A percentile compares a stretch with the other conserved stretches of the same genome.
phyloP scores from a whole-genome alignment of 35 echinoderm and acorn worm genomes.

The Acanthaster planci region DNA sequence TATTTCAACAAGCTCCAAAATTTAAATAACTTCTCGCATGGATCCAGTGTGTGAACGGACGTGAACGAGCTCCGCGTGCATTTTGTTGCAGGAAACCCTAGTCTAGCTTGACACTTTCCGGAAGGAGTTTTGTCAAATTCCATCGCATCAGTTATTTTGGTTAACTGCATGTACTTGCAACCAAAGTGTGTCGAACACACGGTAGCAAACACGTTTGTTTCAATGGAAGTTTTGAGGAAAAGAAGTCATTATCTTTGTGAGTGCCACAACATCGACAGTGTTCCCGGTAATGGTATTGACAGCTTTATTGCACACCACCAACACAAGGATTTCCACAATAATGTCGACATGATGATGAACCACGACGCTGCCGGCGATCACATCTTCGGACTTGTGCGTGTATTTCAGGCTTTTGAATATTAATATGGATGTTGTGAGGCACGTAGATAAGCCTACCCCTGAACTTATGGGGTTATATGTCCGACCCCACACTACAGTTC shows the following conservation, averaged over 20 bases:
- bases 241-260: neutral
- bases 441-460: too few species aligned
- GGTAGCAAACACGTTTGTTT: neutral
- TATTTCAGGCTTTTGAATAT: too few species aligned
- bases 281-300: neutral
- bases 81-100: neutral
- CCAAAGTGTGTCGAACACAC: too few species aligned
- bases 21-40: neutral
- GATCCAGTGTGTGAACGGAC: neutral
- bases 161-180: too few species aligned
- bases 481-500: too few species aligned
- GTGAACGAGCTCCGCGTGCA: neutral
- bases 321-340: neutral
- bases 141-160: too few species aligned
- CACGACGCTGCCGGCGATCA: too few species aligned
- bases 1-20: neutral
- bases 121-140: too few species aligned
- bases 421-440: too few species aligned
- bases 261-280: neutral
- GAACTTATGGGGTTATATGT: too few species aligned
- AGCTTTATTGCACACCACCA: neutral
- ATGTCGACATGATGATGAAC: too few species aligned
- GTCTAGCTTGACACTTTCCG: neutral
- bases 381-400: too few species aligned
- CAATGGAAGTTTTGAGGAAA: slow-evolving; percentile 19